These are phyloP conservation scores for Plagodis pulveraria DNA, from an alignment of 2,888 invertebrate genomes.

Conservation along the genomic window DNA sequence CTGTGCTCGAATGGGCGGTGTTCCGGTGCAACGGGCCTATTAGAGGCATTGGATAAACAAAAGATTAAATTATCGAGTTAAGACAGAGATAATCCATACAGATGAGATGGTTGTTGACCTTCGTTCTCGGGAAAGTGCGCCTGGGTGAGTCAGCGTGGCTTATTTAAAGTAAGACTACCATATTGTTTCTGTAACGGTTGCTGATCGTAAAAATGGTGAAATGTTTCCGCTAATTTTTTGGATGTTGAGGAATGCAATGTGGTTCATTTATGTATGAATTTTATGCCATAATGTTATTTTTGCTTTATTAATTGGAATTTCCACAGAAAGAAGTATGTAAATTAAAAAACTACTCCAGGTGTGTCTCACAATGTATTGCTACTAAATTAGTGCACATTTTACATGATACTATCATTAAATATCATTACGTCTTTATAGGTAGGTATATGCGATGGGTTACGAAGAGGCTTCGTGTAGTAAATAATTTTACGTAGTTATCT, in stretches of 20 bases:
- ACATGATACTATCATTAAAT: too few species aligned
- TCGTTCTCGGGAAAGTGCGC: conserved; percentile 57
- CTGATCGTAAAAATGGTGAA: conserved; percentile 10
- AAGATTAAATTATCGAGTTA: conserved; percentile 82
- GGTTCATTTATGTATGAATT: neutral
- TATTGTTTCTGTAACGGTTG: conserved; percentile 11
- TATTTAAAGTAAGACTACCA: conserved; percentile 39
- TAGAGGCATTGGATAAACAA: conserved; percentile 81
- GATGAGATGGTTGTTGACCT: conserved; percentile 81
- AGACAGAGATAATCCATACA: conserved; percentile 80
- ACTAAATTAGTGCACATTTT: too few species aligned
- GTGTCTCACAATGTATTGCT: too few species aligned
- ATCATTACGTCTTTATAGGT: too few species aligned
- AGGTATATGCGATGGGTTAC: too few species aligned
- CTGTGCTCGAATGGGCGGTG: conserved; percentile 65
- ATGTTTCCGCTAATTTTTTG: conserved; percentile 13
- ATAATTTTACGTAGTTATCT: too few species aligned
- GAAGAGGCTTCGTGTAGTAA: too few species aligned
- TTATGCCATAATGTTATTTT: neutral
- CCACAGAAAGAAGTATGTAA: too few species aligned
- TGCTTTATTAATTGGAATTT: neutral
- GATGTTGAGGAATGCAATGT: conserved; percentile 5
- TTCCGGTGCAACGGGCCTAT: conserved; percentile 74
- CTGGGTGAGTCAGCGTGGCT: conserved; percentile 51
- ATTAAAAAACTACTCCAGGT: too few species aligned